Evolutionary conservation across 2,113 vertebrate species (phyloP).

Genomic region (Odocoileus virginianus): DNA sequence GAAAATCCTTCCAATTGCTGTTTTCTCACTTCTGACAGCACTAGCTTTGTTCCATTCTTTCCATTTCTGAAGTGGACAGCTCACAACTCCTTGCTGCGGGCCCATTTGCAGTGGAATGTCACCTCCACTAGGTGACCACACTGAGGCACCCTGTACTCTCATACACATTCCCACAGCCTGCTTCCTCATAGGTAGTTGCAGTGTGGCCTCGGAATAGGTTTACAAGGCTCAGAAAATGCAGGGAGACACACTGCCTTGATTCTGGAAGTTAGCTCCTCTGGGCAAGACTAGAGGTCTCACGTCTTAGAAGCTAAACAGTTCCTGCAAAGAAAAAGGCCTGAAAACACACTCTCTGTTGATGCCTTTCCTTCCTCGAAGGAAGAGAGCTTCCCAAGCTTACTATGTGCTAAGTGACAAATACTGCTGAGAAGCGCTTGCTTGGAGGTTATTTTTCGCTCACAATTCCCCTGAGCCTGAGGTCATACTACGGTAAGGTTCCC

Average conservation of each 20-base stretch:
- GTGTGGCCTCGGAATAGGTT: neutral
- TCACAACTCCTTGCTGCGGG: neutral
- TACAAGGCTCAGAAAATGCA: neutral
- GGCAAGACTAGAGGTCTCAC: neutral
- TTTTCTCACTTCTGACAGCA: neutral
- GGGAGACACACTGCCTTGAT: neutral
- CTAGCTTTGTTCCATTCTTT: neutral
- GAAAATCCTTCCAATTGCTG: neutral
- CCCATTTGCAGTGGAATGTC: neutral
- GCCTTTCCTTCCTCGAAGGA: neutral
- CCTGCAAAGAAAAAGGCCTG: neutral
- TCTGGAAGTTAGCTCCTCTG: neutral
- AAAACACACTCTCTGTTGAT: neutral
- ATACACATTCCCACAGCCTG: neutral
- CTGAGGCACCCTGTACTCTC: neutral
- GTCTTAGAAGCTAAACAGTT: neutral
- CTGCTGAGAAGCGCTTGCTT: neutral
- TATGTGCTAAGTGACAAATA: neutral
- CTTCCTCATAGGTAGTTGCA: neutral
- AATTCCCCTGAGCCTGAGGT: neutral
- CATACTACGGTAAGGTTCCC: neutral
- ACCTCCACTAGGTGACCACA: neutral
- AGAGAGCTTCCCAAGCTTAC: neutral
- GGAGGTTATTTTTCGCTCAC: neutral
- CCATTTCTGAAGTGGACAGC: neutral